phyloP scores from a whole-genome alignment of 2,888 invertebrate species.

The Phengaris arion region DNA sequence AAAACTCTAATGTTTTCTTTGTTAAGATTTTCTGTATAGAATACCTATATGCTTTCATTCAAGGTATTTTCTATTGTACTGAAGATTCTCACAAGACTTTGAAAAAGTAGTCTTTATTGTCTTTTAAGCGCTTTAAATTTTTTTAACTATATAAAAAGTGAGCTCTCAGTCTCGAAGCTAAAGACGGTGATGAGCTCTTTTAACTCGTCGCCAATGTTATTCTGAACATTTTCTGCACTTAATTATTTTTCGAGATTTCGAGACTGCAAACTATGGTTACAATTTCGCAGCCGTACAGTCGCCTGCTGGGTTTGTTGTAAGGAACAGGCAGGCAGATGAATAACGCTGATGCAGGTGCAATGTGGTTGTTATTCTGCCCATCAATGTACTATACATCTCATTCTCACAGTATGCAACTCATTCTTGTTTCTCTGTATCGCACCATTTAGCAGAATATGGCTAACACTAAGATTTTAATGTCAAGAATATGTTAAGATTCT shows the following conservation, averaged over 20 bases:
- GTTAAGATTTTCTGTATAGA: not conserved
- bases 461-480: not conserved
- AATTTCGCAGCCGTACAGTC: not conserved
- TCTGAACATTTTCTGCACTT: not conserved
- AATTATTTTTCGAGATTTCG: not conserved
- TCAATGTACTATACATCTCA: not conserved
- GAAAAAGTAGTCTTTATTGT: not conserved
- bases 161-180: not conserved
- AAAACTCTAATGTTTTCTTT: not conserved
- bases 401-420: conserved; percentile 20
- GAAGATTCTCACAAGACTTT: not conserved
- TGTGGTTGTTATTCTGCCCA: not conserved
- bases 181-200: not conserved
- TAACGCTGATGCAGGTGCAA: not conserved
- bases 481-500: conserved; percentile 4
- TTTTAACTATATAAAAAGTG: not conserved
- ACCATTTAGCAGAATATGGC: conserved; percentile 9
- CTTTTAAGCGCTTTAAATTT: not conserved
- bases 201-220: not conserved
- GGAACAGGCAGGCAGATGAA: conserved; percentile 1
- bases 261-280: not conserved
- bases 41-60: not conserved
- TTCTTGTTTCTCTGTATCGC: not conserved
- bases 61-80: conserved; percentile 2
- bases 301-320: conserved; percentile 5